Evolutionary conservation across 2,888 invertebrate genomes (phyloP).

Genomic region (Meloe dianella): DNA sequence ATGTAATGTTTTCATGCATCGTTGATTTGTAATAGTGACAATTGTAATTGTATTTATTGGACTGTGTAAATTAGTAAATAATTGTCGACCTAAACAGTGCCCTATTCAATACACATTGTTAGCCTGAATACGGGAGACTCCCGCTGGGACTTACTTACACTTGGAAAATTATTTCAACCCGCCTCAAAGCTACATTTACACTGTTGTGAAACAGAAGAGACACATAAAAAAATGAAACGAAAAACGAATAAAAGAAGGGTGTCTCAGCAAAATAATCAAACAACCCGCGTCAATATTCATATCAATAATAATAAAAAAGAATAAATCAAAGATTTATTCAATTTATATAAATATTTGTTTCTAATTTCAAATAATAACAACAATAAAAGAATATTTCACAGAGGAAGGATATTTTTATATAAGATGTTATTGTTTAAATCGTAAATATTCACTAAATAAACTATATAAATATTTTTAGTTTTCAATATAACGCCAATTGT

Average conservation of each 20-base stretch:
- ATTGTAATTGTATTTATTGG: slow-evolving; percentile 59
- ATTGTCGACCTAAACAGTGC: slow-evolving; percentile 56
- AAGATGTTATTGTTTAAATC: not conserved
- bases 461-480: slow-evolving; percentile 1
- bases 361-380: not conserved
- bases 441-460: slow-evolving; percentile 6
- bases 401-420: not conserved
- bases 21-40: slow-evolving; percentile 51
- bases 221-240: not conserved
- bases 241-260: not conserved
- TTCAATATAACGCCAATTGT: slow-evolving; percentile 10
- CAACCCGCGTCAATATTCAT: not conserved
- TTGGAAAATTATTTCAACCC: slow-evolving; percentile 48
- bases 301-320: not conserved
- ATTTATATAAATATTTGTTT: not conserved
- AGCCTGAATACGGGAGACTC: slow-evolving; percentile 49
- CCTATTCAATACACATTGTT: slow-evolving; percentile 51
- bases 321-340: not conserved
- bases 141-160: slow-evolving; percentile 56
- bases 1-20: slow-evolving; percentile 47
- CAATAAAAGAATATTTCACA: not conserved
- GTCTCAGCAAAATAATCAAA: not conserved
- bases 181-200: slow-evolving; percentile 31
- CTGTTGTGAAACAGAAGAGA: slow-evolving; percentile 19
- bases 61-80: slow-evolving; percentile 60